phyloP scores from a whole-genome alignment of 2,888 invertebrate species.

The Trissonchulus latispiculum region DNA sequence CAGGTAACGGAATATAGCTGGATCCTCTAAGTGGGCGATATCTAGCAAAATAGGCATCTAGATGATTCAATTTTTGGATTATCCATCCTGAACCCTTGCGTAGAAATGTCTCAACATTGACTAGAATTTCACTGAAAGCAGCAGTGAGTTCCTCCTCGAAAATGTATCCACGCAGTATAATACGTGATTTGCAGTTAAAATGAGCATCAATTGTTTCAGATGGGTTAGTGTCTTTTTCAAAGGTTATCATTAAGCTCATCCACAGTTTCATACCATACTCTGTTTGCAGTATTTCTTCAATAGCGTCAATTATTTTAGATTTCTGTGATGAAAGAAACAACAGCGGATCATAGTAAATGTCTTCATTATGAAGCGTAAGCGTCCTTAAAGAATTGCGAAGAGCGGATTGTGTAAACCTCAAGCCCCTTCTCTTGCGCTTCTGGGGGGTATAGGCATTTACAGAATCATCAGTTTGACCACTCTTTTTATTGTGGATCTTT shows the following conservation, averaged over 20 bases:
- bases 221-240: not conserved
- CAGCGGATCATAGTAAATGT: too few species aligned
- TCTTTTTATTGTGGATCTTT: too few species aligned
- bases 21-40: not conserved
- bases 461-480: too few species aligned
- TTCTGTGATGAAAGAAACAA: too few species aligned
- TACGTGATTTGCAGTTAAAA: not conserved
- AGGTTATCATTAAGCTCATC: not conserved
- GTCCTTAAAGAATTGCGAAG: too few species aligned
- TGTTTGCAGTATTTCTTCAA: too few species aligned
- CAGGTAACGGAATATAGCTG: not conserved
- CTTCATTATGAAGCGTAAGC: too few species aligned
- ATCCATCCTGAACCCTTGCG: not conserved
- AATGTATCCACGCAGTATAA: not conserved
- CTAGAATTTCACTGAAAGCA: not conserved
- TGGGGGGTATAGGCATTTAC: too few species aligned
- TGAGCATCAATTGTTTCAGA: not conserved
- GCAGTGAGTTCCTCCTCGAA: not conserved
- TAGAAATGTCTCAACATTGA: not conserved
- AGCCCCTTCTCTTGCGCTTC: too few species aligned
- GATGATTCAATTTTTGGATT: not conserved
- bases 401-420: too few species aligned
- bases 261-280: conserved; percentile 10
- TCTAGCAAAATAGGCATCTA: conserved; percentile 1
- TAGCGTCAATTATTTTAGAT: too few species aligned